These are phyloP conservation scores for Bombylius discolor DNA, from an alignment of 2,888 invertebrate genomes.

Conservation along the genomic window DNA sequence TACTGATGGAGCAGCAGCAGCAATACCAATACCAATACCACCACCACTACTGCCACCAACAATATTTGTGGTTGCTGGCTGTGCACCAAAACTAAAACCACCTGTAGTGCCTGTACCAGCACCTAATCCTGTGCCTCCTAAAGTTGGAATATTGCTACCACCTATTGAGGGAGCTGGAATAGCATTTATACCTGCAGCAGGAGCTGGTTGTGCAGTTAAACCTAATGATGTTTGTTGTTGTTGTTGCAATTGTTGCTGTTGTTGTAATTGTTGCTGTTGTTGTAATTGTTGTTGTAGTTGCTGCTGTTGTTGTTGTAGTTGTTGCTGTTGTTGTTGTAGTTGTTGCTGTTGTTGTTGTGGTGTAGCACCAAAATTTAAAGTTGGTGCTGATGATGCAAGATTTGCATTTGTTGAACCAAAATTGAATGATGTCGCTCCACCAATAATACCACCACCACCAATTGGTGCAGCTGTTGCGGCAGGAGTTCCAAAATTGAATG, in stretches of 20 bases:
- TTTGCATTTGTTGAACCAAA: slow-evolving; percentile 15
- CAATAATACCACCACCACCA: slow-evolving; percentile 15
- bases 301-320: not conserved
- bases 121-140: not conserved
- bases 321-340: not conserved
- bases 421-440: not conserved
- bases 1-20: not conserved
- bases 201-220: not conserved
- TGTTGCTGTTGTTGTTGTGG: too few relatives aligned
- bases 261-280: too few relatives aligned
- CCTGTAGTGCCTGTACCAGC: not conserved
- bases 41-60: not conserved
- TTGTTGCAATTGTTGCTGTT: too few relatives aligned
- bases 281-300: too few relatives aligned
- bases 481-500: not conserved
- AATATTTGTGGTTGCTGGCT: not conserved
- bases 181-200: not conserved
- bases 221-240: not conserved
- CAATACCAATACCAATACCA: not conserved
- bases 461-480: slow-evolving; percentile 5
- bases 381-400: slow-evolving; percentile 1
- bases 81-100: not conserved
- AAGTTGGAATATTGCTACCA: not conserved
- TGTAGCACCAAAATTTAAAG: slow-evolving; percentile 18
- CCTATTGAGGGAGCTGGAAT: not conserved